Percentiles rank a stretch among this genome's conserved stretches.
These are phyloP conservation scores for Tachuris rubrigastra DNA, from an alignment of 2,113 vertebrate species.

Conservation along the genomic window DNA sequence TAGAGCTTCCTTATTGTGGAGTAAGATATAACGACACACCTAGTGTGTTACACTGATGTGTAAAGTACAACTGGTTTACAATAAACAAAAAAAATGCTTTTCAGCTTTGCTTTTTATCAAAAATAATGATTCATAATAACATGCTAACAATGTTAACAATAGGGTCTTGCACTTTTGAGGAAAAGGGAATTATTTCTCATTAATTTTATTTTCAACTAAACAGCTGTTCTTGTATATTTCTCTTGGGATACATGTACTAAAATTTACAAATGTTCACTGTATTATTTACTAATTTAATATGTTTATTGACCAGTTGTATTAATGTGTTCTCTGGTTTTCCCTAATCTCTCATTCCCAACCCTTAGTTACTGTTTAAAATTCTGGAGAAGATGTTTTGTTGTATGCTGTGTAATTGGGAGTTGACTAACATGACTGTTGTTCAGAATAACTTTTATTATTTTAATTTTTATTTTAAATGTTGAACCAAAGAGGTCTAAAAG, in stretches of 20 bases:
- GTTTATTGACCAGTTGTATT: background rate
- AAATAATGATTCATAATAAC: background rate
- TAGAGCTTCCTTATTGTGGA: background rate
- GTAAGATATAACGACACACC: background rate
- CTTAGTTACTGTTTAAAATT: background rate
- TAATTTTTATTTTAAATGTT: background rate
- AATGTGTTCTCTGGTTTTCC: background rate
- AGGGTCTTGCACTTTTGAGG: background rate
- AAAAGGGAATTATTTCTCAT: slow-evolving; percentile 4
- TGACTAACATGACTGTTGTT: background rate
- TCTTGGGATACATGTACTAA: background rate
- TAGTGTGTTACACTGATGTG: background rate
- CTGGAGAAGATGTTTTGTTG: background rate
- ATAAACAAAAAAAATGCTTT: background rate
- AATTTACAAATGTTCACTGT: background rate
- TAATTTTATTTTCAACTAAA: slow-evolving; percentile 19
- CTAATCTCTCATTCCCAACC: background rate
- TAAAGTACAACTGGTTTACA: background rate
- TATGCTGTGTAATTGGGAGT: background rate
- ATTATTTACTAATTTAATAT: background rate
- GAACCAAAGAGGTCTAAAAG: background rate
- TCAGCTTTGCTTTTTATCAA: background rate
- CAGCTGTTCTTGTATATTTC: background rate
- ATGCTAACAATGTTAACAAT: background rate
- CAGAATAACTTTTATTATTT: background rate